A percentile compares a stretch with the other conserved stretches of the same genome.
phyloP scores from a whole-genome alignment of 2,888 invertebrate genomes.

The Watsonalla binaria region DNA sequence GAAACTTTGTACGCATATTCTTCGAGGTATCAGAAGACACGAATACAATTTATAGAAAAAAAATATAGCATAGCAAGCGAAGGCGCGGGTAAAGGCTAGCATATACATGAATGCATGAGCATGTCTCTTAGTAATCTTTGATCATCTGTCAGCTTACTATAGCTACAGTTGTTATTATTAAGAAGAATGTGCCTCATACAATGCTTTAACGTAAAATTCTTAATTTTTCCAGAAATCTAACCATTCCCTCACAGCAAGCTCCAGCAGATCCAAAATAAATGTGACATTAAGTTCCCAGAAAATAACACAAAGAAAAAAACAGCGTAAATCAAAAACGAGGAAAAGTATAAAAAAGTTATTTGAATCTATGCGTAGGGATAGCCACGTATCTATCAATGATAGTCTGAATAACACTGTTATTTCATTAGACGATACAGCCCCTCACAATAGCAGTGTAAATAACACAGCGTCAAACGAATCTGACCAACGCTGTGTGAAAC shows the following conservation, averaged over 20 bases:
- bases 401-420: constrained; percentile 16
- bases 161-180: too few species aligned
- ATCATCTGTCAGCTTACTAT: too few species aligned
- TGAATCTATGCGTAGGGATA: constrained; percentile 25
- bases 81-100: too few species aligned
- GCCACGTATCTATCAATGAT: constrained; percentile 4
- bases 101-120: too few species aligned
- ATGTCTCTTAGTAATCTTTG: too few species aligned
- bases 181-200: background rate
- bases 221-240: constrained; percentile 28
- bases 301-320: constrained; percentile 23
- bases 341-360: constrained; percentile 34
- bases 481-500: background rate
- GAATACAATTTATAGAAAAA: too few species aligned
- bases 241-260: constrained; percentile 13
- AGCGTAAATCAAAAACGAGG: constrained; percentile 17
- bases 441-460: background rate
- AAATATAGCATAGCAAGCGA: too few species aligned
- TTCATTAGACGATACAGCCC: background rate
- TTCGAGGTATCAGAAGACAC: too few species aligned
- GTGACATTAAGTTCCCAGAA: constrained; percentile 21
- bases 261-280: constrained; percentile 21
- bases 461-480: background rate
- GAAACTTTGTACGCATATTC: too few species aligned
- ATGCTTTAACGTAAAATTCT: background rate